Percentiles rank a stretch among this genome's conserved stretches.
phyloP scores from a whole-genome alignment of 2,797 vertebrate species.

The Halcyon badia region DNA sequence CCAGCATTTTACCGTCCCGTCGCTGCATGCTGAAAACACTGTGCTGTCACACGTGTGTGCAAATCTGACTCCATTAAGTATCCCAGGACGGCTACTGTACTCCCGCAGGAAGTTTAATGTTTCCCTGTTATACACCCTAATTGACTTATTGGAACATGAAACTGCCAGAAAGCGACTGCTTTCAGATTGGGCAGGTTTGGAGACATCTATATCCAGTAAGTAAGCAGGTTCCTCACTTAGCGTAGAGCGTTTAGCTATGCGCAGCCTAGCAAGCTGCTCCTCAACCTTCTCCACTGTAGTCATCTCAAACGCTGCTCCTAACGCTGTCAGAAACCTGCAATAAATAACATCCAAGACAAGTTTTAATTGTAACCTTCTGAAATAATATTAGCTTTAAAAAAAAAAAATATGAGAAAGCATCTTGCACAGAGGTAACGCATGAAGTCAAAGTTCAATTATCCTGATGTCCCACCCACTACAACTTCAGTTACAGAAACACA shows the following conservation, averaged over 20 bases:
- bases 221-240: slow-evolving; percentile 82
- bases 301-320: neutral
- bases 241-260: slow-evolving; percentile 80
- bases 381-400: neutral
- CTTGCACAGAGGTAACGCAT: neutral
- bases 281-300: slow-evolving; percentile 84
- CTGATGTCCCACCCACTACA: neutral
- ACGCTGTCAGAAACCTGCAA: slow-evolving; percentile 39
- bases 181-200: neutral
- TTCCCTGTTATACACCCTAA: slow-evolving; percentile 85
- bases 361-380: neutral
- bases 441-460: neutral
- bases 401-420: rapidly evolving
- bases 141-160: slow-evolving; percentile 84
- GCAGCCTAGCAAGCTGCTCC: slow-evolving; percentile 83
- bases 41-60: slow-evolving; percentile 67
- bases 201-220: slow-evolving; percentile 85
- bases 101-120: slow-evolving; percentile 79
- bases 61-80: slow-evolving; percentile 84
- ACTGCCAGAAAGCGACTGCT: slow-evolving; percentile 79
- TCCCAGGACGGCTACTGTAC: slow-evolving; percentile 72
- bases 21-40: slow-evolving; percentile 87
- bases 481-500: neutral
- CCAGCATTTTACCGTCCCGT: slow-evolving; percentile 87
- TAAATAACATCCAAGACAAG: slow-evolving; percentile 25